A percentile compares a stretch with the other conserved stretches of the same genome.
phyloP scores from a whole-genome alignment of 2,888 invertebrate species.

The Thymelicus lineola region DNA sequence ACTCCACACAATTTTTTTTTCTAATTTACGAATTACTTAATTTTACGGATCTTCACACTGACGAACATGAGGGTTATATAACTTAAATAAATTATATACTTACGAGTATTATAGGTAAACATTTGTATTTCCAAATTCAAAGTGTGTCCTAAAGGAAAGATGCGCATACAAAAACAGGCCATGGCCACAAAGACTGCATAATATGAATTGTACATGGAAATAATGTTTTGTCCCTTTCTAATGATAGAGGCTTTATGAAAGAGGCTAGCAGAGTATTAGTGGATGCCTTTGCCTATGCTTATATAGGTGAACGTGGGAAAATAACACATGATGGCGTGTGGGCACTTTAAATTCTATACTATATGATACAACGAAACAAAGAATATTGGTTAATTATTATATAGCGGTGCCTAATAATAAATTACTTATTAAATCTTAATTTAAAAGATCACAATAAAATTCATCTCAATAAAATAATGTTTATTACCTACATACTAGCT shows the following conservation, averaged over 20 bases:
- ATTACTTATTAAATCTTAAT: too few relatives aligned
- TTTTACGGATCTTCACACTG: too few relatives aligned
- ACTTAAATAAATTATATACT: too few relatives aligned
- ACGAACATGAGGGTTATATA: too few relatives aligned
- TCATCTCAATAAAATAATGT: too few relatives aligned
- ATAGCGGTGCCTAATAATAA: background rate
- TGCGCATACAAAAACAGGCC: slow-evolving; percentile 57
- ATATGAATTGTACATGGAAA: slow-evolving; percentile 52
- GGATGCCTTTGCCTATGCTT: slow-evolving; percentile 50
- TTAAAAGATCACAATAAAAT: too few relatives aligned
- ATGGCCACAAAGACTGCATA: slow-evolving; percentile 45
- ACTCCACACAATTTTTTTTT: too few relatives aligned
- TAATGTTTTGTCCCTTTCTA: slow-evolving; percentile 50
- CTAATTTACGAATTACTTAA: too few relatives aligned
- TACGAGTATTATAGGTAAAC: too few relatives aligned
- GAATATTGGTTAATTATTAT: background rate
- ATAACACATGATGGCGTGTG: slow-evolving; percentile 48
- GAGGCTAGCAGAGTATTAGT: slow-evolving; percentile 45
- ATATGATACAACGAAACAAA: background rate
- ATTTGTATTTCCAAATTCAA: slow-evolving; percentile 45
- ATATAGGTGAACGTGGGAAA: slow-evolving; percentile 68
- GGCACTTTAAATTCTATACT: background rate
- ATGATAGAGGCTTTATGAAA: slow-evolving; percentile 33
- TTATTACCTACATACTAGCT: too few relatives aligned
- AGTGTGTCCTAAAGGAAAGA: slow-evolving; percentile 50